Evolutionary conservation across 2,113 vertebrate genomes (phyloP).

Genomic region (Elephas maximus): DNA sequence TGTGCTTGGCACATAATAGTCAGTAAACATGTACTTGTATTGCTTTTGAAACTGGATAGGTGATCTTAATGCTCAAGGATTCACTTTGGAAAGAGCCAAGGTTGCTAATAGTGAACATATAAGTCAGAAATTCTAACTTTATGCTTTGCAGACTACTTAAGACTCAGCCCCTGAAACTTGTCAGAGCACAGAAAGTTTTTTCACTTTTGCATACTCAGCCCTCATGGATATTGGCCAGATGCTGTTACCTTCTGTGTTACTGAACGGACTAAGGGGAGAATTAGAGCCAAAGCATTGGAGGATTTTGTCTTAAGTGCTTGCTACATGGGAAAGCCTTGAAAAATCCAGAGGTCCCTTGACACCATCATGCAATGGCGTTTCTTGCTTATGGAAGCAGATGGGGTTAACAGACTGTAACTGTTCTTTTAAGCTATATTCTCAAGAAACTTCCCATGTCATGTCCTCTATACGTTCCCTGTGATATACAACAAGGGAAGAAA

Average conservation of each 20-base stretch:
- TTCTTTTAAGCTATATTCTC: constrained; percentile 35
- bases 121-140: background rate
- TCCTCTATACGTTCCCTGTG: background rate
- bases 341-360: constrained; percentile 19
- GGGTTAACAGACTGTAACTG: background rate
- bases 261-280: background rate
- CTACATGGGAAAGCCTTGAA: constrained; percentile 16
- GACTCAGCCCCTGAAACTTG: background rate
- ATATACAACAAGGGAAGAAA: background rate
- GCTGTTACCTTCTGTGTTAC: background rate
- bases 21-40: background rate
- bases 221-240: background rate
- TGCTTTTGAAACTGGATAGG: constrained; percentile 6
- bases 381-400: background rate
- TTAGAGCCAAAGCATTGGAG: background rate
- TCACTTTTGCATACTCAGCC: background rate
- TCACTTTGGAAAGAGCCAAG: background rate
- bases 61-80: background rate
- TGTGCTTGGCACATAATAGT: background rate
- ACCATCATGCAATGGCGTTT: background rate
- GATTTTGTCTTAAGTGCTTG: constrained; percentile 3
- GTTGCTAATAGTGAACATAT: background rate
- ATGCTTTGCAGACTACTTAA: background rate
- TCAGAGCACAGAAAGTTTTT: background rate
- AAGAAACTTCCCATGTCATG: background rate